Base-by-base conservation (phyloP, 2,888 invertebrate species). In the Archips crataeganus region DNA sequence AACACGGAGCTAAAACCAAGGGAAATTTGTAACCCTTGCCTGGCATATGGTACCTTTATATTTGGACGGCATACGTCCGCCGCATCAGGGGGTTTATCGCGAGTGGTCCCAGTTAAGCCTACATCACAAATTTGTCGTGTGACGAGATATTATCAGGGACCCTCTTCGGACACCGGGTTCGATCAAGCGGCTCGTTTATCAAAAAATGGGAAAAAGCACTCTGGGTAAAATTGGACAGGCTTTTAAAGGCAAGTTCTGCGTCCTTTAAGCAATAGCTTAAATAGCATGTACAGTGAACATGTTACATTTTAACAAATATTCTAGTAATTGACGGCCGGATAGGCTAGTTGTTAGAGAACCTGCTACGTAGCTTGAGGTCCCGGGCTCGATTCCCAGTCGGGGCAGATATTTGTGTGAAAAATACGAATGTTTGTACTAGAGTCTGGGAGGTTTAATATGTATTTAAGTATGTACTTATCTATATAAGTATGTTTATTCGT, bases 111-210 rank as follows among this genome's bases (percentile, higher is more conserved):
- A 81, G 77, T 78, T 84, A 84, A 87, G 84, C 85, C 87, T 80
- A 84, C 84, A 86, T 89, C 87, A 87, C 88, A 89, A 92, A 93
- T 93, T 92, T 92, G 92, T 92, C 90, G 86, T 81, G 82, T 84
- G 88, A 89, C 87, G 85, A 90, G 92, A 93, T 92, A 89, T 89
- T 89, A 92, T 93, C 93, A 87, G 83, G 83, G 79, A 77, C 86
- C 84, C 85, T 79, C 84, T 85, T 79, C 81, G 85, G 85, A 84
- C 85, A 85, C 82, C 82, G 85, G 85, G 86, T 85, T 83, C 88
- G 88, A 91, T 90, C 89, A 88, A 83, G 81, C 84, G 85, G 83
- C 82, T 85, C 90, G 88, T 92, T 92, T 91, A 88, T 92, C 91
- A 91, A 91, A 91, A 88, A 89, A 89, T 86, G 84, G 84, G 82